Evolutionary conservation across 2,797 vertebrate genomes (phyloP).

Genomic region (Gymnoscopelus microlampas): DNA sequence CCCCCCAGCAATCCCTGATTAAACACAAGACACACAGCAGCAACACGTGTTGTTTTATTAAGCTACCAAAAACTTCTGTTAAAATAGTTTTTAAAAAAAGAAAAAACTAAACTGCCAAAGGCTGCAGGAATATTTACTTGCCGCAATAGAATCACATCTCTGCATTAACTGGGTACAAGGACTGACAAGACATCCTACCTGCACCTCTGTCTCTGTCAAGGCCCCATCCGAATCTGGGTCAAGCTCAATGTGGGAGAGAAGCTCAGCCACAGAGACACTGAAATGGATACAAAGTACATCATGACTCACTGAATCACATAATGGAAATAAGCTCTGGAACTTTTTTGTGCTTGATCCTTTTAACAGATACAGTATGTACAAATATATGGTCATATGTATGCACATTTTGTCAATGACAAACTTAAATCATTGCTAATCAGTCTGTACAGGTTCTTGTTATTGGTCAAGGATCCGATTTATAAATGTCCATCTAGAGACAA

Average conservation of each 20-base stretch:
- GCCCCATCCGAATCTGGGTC: slow-evolving; percentile 84
- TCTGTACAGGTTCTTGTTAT: too few relatives aligned
- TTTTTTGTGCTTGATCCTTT: too few relatives aligned
- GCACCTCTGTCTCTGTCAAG: slow-evolving; percentile 85
- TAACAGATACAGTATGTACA: too few relatives aligned
- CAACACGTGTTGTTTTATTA: slow-evolving; percentile 1
- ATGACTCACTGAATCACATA: too few relatives aligned
- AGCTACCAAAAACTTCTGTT: neutral
- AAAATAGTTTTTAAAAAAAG: neutral
- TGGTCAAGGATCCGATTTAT: too few relatives aligned
- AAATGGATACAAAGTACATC: slow-evolving; percentile 19
- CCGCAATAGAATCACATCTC: too few relatives aligned
- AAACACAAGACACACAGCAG: slow-evolving; percentile 21
- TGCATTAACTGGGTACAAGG: too few relatives aligned
- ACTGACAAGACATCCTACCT: slow-evolving; percentile 71
- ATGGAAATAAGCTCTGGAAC: too few relatives aligned
- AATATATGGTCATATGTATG: too few relatives aligned
- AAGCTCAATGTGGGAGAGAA: slow-evolving; percentile 86
- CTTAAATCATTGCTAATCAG: too few relatives aligned
- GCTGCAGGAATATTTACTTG: neutral
- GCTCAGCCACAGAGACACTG: slow-evolving; percentile 84
- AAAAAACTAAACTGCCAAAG: neutral
- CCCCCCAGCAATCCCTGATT: slow-evolving; percentile 83
- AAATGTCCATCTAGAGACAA: too few relatives aligned
- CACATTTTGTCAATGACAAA: too few relatives aligned